Evolutionary conservation across 2,113 vertebrate species (phyloP).

Genomic region (Nyctibius bracteatus): DNA sequence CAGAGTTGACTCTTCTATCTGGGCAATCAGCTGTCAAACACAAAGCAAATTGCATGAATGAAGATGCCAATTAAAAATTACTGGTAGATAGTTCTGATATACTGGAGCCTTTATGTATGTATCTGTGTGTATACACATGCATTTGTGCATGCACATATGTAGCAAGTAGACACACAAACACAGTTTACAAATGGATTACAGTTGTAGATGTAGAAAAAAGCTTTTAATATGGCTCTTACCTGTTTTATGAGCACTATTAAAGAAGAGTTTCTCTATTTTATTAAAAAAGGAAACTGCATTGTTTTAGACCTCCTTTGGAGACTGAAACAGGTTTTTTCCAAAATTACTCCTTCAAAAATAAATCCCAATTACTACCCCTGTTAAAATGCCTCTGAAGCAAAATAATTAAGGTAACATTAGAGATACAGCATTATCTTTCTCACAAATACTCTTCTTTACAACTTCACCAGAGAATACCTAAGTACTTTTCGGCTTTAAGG

Average conservation of each 20-base stretch:
- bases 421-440: not conserved
- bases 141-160: not conserved
- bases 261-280: not conserved
- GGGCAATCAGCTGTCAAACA: conserved; percentile 82
- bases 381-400: not conserved
- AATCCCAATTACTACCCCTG: not conserved
- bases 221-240: not conserved
- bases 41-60: not conserved
- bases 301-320: not conserved
- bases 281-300: not conserved
- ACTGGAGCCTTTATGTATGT: not conserved
- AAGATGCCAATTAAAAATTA: not conserved
- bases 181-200: not conserved
- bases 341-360: not conserved
- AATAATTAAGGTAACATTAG: not conserved
- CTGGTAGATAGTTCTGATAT: not conserved
- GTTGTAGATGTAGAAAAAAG: not conserved
- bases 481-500: not conserved
- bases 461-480: not conserved
- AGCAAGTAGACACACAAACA: not conserved
- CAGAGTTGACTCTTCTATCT: conserved; percentile 88
- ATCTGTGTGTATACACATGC: too few relatives aligned
- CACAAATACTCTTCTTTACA: not conserved
- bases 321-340: not conserved
- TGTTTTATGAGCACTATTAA: not conserved